Evolutionary conservation across 2,797 vertebrate genomes (phyloP), one percentile per base, ranked within the genome.

Genomic region (Pseudochromis fuscus): DNA sequence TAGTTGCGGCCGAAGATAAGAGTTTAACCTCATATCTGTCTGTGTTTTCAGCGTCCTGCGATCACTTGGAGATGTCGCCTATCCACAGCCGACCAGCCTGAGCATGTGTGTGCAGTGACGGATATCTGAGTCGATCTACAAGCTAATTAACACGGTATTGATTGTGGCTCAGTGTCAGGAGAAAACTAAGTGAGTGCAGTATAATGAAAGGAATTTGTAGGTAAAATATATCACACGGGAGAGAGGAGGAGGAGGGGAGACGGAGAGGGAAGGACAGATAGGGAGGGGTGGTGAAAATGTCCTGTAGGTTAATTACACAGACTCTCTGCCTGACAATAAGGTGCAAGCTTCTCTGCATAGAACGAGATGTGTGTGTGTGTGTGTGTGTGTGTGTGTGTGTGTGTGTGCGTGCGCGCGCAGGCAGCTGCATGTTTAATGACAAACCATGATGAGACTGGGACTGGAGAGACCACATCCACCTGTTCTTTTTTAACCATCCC

Each of bases 361-460:
- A 87, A 91, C 88, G n/a, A 82, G 72, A 60, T 65, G 83, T 77
- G 73, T 55, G 56, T 37, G 56, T 35, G 67, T 40, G 38, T 69
- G 33, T 5, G 33, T 35, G 33, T 35, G 33, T 65, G 82, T 79
- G 73, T 55, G 55, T 42, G 50, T 37, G 60, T 12, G 11, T 66
- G 65, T 61, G 79, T 78, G 74, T 58, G 74, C 80, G 59, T 73
- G 51, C 63, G 77, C 87, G 63, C 74, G 75, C 55, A 45, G 74
- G 77, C 82, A 90, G 85, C 87, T 89, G 91, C 77, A 76, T 77
- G 84, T 90, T 91, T 88, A 90, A 90, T 91, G 87, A 86, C 75
- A 83, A 81, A 85, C 83, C 75, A 85, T 75, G 83, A 91, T 91
- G 84, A 89, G 89, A 65, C 67, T 8, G 78, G 69, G 84, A 79